A percentile compares a stretch with the other conserved stretches of the same genome.
Conservation (phyloP, 2,113 vertebrate species). For the Pteruthius melanotis region DNA sequence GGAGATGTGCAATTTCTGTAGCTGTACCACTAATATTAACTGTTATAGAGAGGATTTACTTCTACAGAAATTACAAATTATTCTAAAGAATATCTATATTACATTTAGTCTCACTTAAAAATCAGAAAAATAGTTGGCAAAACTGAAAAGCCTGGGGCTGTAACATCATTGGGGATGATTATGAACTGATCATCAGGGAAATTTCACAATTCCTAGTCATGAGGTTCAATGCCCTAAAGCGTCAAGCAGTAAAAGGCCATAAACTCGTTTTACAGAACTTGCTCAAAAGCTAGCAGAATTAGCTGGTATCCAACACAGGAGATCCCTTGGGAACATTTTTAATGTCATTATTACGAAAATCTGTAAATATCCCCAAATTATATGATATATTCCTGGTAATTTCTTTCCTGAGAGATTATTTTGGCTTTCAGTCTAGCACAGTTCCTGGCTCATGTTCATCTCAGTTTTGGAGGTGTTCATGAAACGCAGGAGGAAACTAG, state of each 20-base stretch:
- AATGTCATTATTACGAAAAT: neutral
- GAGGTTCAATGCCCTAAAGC: neutral
- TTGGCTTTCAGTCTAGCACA: neutral
- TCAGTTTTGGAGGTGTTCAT: neutral
- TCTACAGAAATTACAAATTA: neutral
- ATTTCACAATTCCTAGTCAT: neutral
- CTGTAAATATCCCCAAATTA: neutral
- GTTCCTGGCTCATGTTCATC: neutral
- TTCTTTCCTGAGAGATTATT: neutral
- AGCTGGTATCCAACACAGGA: neutral
- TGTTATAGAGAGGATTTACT: neutral
- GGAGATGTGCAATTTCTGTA: neutral
- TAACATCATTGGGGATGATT: neutral
- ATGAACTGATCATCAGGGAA: neutral
- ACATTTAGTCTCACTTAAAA: neutral
- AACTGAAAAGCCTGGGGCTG: neutral
- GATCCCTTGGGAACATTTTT: neutral
- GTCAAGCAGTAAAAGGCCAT: neutral
- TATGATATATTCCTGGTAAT: neutral
- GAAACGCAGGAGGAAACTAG: neutral
- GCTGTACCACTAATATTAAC: neutral
- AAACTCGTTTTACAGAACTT: neutral
- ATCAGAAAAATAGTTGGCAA: neutral
- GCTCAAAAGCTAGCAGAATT: neutral
- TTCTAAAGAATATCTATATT: neutral